phyloP scores from a whole-genome alignment of 2,797 vertebrate genomes.

The Sciurus vulgaris region DNA sequence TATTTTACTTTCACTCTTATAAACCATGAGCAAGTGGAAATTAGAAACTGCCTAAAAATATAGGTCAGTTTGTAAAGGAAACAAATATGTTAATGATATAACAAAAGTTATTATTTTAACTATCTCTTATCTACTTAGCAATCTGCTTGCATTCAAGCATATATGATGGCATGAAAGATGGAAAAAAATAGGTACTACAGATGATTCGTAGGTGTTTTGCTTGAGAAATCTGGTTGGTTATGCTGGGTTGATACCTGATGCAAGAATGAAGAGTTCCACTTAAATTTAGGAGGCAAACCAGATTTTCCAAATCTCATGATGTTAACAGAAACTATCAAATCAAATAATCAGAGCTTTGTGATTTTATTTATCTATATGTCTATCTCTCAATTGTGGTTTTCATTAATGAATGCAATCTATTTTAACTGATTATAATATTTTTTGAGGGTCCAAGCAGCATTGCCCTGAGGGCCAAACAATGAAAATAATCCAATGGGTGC shows the following conservation, averaged over 20 bases:
- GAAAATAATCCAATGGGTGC: not conserved
- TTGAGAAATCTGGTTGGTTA: not conserved
- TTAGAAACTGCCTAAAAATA: not conserved
- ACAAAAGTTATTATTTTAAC: not conserved
- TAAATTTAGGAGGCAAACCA: not conserved
- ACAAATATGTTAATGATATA: not conserved
- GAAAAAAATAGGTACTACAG: not conserved
- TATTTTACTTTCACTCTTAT: not conserved
- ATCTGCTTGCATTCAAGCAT: not conserved
- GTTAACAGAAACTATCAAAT: not conserved
- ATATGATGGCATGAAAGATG: not conserved
- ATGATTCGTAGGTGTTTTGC: not conserved
- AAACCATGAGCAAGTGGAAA: not conserved
- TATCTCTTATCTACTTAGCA: not conserved
- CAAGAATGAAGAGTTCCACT: not conserved
- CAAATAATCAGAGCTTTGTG: not conserved
- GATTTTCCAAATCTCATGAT: not conserved
- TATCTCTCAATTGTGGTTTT: not conserved
- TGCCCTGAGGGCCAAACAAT: not conserved
- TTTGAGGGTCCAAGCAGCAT: not conserved
- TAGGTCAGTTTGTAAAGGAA: not conserved
- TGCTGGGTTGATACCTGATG: not conserved
- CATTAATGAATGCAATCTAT: not conserved
- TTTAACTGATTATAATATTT: not conserved
- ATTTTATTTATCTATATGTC: not conserved